Evolutionary conservation across 2,888 invertebrate species (phyloP).

Genomic region (Conops quadrifasciatus): DNA sequence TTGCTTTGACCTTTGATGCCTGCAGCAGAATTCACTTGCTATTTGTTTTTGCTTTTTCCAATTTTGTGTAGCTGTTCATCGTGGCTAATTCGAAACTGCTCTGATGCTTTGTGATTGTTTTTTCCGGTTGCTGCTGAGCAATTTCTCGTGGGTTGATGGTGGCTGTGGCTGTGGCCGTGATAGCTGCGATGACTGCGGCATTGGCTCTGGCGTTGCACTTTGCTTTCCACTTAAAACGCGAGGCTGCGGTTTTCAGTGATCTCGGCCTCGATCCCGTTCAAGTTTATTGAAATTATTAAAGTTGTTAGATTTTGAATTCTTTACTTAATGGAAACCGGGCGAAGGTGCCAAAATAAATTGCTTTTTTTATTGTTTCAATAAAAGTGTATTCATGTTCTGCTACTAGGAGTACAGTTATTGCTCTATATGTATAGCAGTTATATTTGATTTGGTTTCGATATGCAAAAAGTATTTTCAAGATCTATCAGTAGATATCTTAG

Average conservation of each 20-base stretch:
- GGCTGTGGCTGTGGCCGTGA: not conserved
- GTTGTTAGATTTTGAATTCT: not conserved
- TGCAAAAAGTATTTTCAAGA: too few relatives aligned
- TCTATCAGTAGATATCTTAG: too few relatives aligned
- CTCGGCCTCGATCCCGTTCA: not conserved
- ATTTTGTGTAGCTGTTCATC: slow-evolving; percentile 6
- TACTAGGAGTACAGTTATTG: too few relatives aligned
- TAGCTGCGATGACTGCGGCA: not conserved
- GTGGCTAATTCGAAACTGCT: slow-evolving; percentile 13
- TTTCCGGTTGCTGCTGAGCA: not conserved
- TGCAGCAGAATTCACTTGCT: slow-evolving; percentile 24
- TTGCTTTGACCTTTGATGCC: slow-evolving; percentile 19
- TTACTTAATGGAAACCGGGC: not conserved
- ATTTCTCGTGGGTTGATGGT: not conserved
- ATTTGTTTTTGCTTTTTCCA: slow-evolving; percentile 11
- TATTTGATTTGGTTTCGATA: too few relatives aligned
- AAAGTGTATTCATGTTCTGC: too few relatives aligned
- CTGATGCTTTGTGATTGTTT: not conserved
- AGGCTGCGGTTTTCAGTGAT: not conserved
- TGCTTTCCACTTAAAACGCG: not conserved
- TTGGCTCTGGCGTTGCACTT: not conserved
- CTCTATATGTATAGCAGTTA: too few relatives aligned
- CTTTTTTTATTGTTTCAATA: slow-evolving; percentile 3
- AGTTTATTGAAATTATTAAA: slow-evolving; percentile 8
- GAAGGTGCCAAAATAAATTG: slow-evolving; percentile 12